phyloP scores from a whole-genome alignment of 2,888 invertebrate genomes.

The Parnassius mnemosyne region DNA sequence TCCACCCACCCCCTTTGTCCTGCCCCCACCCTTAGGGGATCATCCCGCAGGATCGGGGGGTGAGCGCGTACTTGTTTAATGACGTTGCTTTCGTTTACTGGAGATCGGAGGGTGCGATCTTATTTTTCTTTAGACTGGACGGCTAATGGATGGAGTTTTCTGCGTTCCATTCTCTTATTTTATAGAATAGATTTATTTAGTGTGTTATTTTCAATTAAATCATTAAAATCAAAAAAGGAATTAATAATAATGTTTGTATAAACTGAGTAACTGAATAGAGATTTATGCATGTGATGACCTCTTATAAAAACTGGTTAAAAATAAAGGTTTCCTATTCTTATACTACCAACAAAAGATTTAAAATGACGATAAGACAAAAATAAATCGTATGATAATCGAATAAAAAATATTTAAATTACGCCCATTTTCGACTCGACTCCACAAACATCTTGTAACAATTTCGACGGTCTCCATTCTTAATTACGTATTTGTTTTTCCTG shows the following conservation, averaged over 20 bases:
- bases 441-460: constrained; percentile 15
- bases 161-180: too few relatives aligned
- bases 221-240: too few relatives aligned
- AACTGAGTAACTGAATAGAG: too few relatives aligned
- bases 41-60: constrained; percentile 55
- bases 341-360: neutral
- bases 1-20: constrained; percentile 44
- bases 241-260: too few relatives aligned
- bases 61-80: constrained; percentile 64
- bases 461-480: constrained; percentile 14
- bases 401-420: constrained; percentile 5
- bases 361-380: neutral
- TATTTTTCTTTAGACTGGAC: constrained; percentile 34
- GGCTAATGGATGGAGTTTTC: constrained; percentile 19
- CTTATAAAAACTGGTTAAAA: too few relatives aligned
- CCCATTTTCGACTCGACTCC: constrained; percentile 16
- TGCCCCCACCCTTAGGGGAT: constrained; percentile 40
- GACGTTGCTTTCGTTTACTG: constrained; percentile 69
- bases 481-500: constrained; percentile 19
- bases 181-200: too few relatives aligned
- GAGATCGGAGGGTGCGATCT: constrained; percentile 60
- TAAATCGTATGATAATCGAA: constrained; percentile 17
- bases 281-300: too few relatives aligned
- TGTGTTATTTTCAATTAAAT: too few relatives aligned
- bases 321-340: too few relatives aligned